These are phyloP conservation scores for Meta bourneti DNA, from an alignment of 2,888 invertebrate species.

Conservation along the genomic window DNA sequence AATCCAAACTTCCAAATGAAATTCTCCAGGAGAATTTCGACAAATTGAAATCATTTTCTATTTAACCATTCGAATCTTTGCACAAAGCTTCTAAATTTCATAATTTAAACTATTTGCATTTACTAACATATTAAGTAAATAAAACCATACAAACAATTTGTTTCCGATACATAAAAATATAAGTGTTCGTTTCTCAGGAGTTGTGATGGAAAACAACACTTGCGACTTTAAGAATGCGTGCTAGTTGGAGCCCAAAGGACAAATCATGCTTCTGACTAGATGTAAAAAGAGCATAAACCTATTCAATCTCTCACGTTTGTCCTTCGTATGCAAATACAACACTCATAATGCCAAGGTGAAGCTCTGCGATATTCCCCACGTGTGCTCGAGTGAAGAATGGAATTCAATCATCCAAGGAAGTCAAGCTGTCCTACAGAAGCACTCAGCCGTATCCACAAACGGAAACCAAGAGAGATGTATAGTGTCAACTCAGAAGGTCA, in stretches of 20 bases:
- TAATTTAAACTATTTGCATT: too few species aligned
- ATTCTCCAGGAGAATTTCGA: too few species aligned
- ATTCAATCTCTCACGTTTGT: background rate
- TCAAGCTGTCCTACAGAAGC: conserved; percentile 24
- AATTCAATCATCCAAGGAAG: conserved; percentile 34
- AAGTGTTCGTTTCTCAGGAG: too few species aligned
- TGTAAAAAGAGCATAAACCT: background rate
- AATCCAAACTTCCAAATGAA: too few species aligned
- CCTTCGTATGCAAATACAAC: background rate
- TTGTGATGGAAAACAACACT: background rate
- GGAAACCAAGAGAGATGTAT: background rate
- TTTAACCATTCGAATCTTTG: too few species aligned
- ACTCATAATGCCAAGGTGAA: conserved; percentile 28
- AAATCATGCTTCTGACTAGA: background rate
- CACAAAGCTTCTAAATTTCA: too few species aligned
- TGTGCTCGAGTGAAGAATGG: conserved; percentile 67
- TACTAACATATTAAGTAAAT: too few species aligned
- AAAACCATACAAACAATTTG: too few species aligned
- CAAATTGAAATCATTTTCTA: too few species aligned
- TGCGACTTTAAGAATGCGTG: background rate
- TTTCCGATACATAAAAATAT: too few species aligned
- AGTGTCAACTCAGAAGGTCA: conserved; percentile 6
- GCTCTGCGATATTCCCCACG: conserved; percentile 46
- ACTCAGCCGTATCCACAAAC: background rate
- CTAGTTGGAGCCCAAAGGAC: background rate